Percentiles rank a stretch among this genome's conserved stretches.
These are phyloP conservation scores for Saccopteryx bilineata DNA, from an alignment of 2,113 vertebrate genomes.

Conservation along the genomic window DNA sequence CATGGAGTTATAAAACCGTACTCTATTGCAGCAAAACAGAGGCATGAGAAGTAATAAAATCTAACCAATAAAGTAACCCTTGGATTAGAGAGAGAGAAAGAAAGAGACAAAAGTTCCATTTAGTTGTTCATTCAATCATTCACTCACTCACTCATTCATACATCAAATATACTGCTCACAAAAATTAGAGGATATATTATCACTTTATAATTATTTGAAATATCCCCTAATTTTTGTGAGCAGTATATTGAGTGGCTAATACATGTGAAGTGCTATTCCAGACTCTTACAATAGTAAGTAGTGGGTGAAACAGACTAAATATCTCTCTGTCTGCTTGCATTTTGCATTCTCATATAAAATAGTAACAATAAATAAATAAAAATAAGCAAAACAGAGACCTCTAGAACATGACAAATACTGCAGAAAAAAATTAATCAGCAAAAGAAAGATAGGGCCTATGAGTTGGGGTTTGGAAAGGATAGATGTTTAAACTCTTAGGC, in stretches of 20 bases:
- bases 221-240: too few relatives aligned
- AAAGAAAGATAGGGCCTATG: background rate
- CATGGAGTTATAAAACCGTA: background rate
- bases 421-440: constrained; percentile 28
- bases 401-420: background rate
- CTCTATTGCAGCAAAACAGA: background rate
- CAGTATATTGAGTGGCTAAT: background rate
- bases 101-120: background rate
- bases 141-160: background rate
- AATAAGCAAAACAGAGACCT: background rate
- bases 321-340: background rate
- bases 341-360: background rate
- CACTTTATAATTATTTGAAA: too few relatives aligned
- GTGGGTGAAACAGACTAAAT: background rate
- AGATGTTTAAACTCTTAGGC: background rate
- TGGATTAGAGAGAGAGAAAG: background rate
- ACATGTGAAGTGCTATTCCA: background rate
- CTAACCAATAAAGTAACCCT: background rate
- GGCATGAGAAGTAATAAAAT: background rate
- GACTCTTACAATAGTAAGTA: background rate
- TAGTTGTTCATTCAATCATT: background rate
- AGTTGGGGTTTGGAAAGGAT: background rate
- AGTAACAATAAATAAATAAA: background rate
- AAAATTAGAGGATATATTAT: too few relatives aligned
- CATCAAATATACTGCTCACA: background rate